These are phyloP conservation scores for Rotaria socialis DNA, from an alignment of 2,888 invertebrate species.

Conservation along the genomic window DNA sequence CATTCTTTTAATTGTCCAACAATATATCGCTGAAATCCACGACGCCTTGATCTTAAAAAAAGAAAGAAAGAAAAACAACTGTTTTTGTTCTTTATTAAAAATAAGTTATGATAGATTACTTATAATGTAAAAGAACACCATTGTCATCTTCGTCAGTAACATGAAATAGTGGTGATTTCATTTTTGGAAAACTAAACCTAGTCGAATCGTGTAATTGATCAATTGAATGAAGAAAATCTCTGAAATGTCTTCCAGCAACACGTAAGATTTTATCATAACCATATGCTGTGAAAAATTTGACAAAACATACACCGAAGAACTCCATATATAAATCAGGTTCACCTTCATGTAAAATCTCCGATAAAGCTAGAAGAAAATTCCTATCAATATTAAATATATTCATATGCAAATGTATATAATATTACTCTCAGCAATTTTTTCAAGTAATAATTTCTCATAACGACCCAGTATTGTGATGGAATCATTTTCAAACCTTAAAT, in stretches of 20 bases:
- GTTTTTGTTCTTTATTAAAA: background rate
- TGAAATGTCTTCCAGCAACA: slow-evolving; percentile 80
- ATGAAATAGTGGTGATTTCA: slow-evolving; percentile 84
- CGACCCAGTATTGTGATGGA: background rate
- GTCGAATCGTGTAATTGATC: slow-evolving; percentile 87
- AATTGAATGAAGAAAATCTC: slow-evolving; percentile 82
- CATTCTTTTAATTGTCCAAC: slow-evolving; percentile 77
- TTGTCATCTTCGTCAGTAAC: slow-evolving; percentile 75
- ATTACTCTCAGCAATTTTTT: background rate
- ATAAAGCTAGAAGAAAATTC: background rate
- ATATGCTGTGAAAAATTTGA: slow-evolving; percentile 79
- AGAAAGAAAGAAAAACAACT: slow-evolving; percentile 64
- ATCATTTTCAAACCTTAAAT: background rate
- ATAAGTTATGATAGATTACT: background rate
- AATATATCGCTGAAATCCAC: slow-evolving; percentile 63
- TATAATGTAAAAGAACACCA: slow-evolving; percentile 69
- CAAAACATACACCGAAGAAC: slow-evolving; percentile 54
- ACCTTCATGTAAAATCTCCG: slow-evolving; percentile 39
- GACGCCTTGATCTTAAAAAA: slow-evolving; percentile 77
- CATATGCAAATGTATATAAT: background rate
- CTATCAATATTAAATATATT: background rate
- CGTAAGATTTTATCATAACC: slow-evolving; percentile 83
- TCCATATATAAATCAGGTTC: slow-evolving; percentile 45
- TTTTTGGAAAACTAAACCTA: slow-evolving; percentile 83
- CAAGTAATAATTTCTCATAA: background rate